A percentile compares a stretch with the other conserved stretches of the same genome.
phyloP scores from a whole-genome alignment of 2,888 invertebrate species.

The Apocheima hispidaria region DNA sequence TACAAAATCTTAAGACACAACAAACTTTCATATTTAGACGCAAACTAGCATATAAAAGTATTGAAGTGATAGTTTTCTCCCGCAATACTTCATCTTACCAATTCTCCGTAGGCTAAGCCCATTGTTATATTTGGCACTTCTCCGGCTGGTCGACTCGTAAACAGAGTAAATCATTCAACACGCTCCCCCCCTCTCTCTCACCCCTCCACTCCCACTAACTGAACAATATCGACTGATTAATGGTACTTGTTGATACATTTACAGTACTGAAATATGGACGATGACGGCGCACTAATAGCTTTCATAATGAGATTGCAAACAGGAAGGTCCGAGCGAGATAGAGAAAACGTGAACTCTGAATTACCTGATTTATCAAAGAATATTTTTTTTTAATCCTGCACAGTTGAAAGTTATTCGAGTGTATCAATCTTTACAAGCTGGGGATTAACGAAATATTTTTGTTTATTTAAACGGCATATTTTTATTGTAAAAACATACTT shows the following conservation, averaged over 20 bases:
- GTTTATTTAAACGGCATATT: no score
- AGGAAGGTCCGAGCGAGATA: not conserved
- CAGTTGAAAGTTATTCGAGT: no score
- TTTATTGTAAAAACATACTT: no score
- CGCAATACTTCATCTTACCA: not conserved
- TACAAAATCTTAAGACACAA: no score
- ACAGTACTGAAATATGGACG: not conserved
- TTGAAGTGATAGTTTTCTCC: not conserved
- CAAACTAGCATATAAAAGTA: no score
- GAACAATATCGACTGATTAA: slow-evolving; percentile 20
- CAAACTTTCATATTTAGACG: no score
- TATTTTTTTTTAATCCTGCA: no score
- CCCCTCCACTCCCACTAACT: not conserved
- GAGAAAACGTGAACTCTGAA: not conserved
- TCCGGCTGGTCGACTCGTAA: slow-evolving; percentile 2
- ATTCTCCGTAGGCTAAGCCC: not conserved
- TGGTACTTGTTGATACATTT: slow-evolving; percentile 19
- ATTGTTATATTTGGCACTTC: slow-evolving; percentile 26
- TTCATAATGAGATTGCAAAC: slow-evolving; percentile 18
- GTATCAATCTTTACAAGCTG: no score
- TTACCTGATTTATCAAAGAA: not conserved
- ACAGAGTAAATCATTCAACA: slow-evolving; percentile 26
- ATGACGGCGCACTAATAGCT: slow-evolving; percentile 7
- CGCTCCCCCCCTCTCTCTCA: not conserved
- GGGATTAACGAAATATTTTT: no score